phyloP scores from a whole-genome alignment of 2,888 invertebrate genomes.

The Dryococelus australis region DNA sequence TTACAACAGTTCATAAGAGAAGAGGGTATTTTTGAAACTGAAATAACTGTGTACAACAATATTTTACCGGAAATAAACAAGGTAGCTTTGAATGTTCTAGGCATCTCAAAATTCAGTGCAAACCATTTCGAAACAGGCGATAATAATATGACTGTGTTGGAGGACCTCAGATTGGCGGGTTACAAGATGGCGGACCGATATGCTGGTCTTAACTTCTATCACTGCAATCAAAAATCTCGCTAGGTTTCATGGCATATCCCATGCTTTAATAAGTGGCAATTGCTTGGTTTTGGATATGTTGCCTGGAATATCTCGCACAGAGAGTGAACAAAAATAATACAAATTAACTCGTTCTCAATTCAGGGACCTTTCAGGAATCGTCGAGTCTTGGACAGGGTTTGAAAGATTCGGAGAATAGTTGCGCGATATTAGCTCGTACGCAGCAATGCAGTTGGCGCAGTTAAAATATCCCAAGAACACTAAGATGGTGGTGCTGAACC shows the following conservation, averaged over 20 bases:
- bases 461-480: constrained; percentile 9
- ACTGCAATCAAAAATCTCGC: constrained; percentile 26
- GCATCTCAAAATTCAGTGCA: background rate
- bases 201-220: background rate
- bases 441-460: background rate
- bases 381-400: constrained; percentile 34
- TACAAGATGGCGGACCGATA: constrained; percentile 31
- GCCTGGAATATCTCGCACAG: background rate
- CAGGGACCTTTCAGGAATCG: constrained; percentile 29
- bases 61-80: background rate
- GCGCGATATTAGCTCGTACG: background rate
- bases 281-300: background rate
- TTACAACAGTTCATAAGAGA: constrained; percentile 28
- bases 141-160: constrained; percentile 33
- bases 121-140: background rate
- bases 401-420: constrained; percentile 36
- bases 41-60: background rate
- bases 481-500: constrained; percentile 39
- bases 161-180: constrained; percentile 32
- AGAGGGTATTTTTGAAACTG: background rate
- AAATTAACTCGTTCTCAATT: background rate
- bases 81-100: background rate
- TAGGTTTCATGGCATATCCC: constrained; percentile 26
- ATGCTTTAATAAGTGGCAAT: background rate
- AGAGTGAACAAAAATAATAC: background rate